Conservation (phyloP, 2,113 vertebrate genomes). For the Callithrix jacchus region DNA sequence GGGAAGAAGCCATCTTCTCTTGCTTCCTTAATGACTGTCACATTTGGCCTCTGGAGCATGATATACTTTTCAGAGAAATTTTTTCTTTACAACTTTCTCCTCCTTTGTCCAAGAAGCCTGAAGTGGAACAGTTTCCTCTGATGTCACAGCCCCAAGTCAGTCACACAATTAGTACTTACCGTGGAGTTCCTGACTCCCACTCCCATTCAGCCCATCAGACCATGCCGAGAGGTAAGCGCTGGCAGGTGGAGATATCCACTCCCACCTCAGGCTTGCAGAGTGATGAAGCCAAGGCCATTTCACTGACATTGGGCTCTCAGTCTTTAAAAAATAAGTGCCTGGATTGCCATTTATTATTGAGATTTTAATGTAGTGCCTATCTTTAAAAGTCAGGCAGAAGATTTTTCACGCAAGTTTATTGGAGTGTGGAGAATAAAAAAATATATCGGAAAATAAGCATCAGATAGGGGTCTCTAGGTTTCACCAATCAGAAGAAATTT, state of each 20-base stretch:
- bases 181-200: conserved; percentile 48
- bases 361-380: background rate
- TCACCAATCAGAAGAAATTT: conserved; percentile 23
- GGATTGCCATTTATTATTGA: background rate
- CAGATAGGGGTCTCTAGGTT: background rate
- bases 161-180: conserved; percentile 20
- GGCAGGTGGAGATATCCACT: background rate
- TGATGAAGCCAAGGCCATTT: background rate
- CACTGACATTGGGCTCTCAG: background rate
- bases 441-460: background rate
- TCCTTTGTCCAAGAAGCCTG: conserved; percentile 15
- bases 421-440: background rate
- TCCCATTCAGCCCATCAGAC: background rate
- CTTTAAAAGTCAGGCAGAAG: background rate
- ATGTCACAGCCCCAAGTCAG: conserved; percentile 6
- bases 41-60: conserved; percentile 3
- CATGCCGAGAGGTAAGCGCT: fast-evolving
- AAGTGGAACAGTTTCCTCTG: background rate
- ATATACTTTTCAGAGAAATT: conserved; percentile 43
- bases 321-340: background rate
- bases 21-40: background rate
- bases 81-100: conserved; percentile 4
- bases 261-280: background rate
- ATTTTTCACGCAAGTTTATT: background rate
- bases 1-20: background rate